These are phyloP conservation scores for Aplysina aerophoba DNA, from an alignment of 37 sponge, comb jelly and placozoan genomes.

Conservation along the genomic window DNA sequence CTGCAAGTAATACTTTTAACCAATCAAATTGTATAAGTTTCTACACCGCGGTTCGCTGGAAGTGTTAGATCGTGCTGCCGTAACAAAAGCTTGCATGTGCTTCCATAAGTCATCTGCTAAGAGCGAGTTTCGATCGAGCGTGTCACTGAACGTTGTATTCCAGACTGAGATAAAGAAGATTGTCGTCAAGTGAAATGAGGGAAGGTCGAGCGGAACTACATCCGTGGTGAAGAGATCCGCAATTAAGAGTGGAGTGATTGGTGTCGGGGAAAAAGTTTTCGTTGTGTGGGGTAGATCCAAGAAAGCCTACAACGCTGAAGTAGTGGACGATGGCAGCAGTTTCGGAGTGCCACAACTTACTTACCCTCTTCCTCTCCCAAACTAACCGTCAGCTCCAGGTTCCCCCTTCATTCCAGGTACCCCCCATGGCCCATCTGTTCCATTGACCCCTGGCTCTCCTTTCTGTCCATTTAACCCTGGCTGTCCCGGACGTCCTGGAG, in stretches of 20 bases:
- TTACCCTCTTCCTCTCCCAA: no score
- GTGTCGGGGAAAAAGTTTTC: neutral
- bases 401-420: conserved; percentile 21
- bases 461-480: conserved; percentile 2
- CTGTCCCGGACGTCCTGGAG: neutral
- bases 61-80: neutral
- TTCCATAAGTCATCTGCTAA: neutral
- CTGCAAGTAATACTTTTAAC: neutral
- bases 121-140: neutral
- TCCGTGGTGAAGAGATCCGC: conserved; percentile 3
- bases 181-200: neutral
- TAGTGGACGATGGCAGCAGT: conserved; percentile 11
- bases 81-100: neutral
- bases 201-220: neutral
- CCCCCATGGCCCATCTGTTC: neutral
- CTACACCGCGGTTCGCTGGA: neutral
- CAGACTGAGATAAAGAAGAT: neutral
- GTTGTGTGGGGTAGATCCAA: neutral
- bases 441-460: conserved; percentile 20
- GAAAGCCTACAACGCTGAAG: neutral
- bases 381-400: conserved; percentile 2
- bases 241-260: neutral
- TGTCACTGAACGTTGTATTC: neutral
- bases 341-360: neutral
- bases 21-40: conserved; percentile 4